phyloP scores from a whole-genome alignment of 2,888 invertebrate genomes.

The Hydraecia micacea region DNA sequence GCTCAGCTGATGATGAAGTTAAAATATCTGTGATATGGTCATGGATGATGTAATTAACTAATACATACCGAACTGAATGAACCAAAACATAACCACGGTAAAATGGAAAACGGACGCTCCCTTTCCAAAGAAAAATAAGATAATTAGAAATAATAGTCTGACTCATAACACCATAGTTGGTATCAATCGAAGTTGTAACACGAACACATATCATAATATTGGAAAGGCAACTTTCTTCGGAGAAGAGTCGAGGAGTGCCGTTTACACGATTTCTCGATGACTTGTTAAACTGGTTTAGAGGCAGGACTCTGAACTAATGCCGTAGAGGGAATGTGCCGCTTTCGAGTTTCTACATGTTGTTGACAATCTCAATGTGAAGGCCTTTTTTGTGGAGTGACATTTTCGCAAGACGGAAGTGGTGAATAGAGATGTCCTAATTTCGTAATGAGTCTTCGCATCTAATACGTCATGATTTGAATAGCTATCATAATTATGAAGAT shows the following conservation, averaged over 20 bases:
- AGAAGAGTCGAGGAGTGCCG: slow-evolving; percentile 75
- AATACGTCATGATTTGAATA: neutral
- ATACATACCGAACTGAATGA: neutral
- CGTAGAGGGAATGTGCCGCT: slow-evolving; percentile 82
- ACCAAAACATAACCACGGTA: neutral
- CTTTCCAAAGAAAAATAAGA: slow-evolving; percentile 9
- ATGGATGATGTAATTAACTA: neutral
- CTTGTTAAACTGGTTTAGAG: slow-evolving; percentile 74
- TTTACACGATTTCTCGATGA: slow-evolving; percentile 87
- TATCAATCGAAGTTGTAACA: slow-evolving; percentile 58
- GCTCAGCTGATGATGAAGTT: neutral
- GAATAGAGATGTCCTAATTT: slow-evolving; percentile 26
- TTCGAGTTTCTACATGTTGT: slow-evolving; percentile 70
- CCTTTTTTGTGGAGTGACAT: slow-evolving; percentile 43
- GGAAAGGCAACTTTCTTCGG: slow-evolving; percentile 83
- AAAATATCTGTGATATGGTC: too few relatives aligned
- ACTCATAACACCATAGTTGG: slow-evolving; percentile 49
- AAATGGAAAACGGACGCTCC: neutral
- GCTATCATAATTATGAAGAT: neutral
- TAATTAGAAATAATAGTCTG: slow-evolving; percentile 39
- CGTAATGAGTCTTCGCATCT: neutral
- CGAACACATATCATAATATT: slow-evolving; percentile 73
- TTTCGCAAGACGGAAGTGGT: slow-evolving; percentile 41
- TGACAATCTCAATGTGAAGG: slow-evolving; percentile 62
- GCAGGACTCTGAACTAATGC: slow-evolving; percentile 80